A percentile compares a stretch with the other conserved stretches of the same genome.
Conservation (phyloP, 1,140 invertebrate species). For the Rhyzopertha dominica region DNA sequence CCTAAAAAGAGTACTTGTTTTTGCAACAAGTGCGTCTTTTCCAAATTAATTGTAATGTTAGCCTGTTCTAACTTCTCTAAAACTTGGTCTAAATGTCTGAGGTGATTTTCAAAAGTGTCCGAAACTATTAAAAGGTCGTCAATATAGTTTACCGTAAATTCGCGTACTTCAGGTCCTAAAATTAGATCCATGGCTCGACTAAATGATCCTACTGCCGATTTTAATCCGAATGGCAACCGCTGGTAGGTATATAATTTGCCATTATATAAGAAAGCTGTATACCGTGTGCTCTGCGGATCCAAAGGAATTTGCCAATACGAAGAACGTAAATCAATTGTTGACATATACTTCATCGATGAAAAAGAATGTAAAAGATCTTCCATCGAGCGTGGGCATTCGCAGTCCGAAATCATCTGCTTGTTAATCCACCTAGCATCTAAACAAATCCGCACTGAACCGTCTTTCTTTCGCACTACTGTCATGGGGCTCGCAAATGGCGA, state of each 20-base stretch:
- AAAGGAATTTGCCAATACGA: too few species aligned
- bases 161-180: slow-evolving; percentile 23
- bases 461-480: not conserved
- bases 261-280: too few species aligned
- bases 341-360: too few species aligned
- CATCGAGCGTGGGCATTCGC: too few species aligned
- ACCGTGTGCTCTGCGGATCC: too few species aligned
- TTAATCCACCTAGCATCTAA: too few species aligned
- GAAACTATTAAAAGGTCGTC: slow-evolving; percentile 29
- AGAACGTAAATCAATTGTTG: too few species aligned
- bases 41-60: slow-evolving; percentile 28
- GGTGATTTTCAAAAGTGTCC: slow-evolving; percentile 24
- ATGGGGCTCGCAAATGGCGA: not conserved
- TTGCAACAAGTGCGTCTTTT: slow-evolving; percentile 32
- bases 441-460: not conserved
- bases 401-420: too few species aligned
- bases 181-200: slow-evolving; percentile 31
- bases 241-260: too few species aligned
- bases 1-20: slow-evolving; percentile 33
- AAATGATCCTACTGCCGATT: too few species aligned
- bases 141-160: slow-evolving; percentile 19
- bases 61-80: slow-evolving; percentile 22
- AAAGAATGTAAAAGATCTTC: too few species aligned
- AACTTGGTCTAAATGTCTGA: slow-evolving; percentile 26
- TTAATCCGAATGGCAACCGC: too few species aligned